Evolutionary conservation across 2,113 vertebrate species (phyloP).

Genomic region (Anguilla japonica): DNA sequence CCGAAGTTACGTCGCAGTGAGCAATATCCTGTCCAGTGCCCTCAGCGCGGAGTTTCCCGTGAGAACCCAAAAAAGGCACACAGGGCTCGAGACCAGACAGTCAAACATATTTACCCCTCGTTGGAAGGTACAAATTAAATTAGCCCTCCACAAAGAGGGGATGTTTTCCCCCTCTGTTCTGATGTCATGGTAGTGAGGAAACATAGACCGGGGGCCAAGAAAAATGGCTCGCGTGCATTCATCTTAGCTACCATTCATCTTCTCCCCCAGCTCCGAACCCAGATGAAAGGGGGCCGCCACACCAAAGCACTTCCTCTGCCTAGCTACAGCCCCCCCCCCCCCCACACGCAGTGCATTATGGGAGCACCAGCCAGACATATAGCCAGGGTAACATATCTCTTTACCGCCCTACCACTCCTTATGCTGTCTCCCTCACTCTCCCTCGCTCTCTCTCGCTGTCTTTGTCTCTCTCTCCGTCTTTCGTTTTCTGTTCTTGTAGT

Average conservation of each 20-base stretch:
- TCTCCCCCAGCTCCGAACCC: conserved; percentile 79
- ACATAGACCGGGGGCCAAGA: conserved; percentile 83
- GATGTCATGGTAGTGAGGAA: conserved; percentile 98
- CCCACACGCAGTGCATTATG: conserved; percentile 64
- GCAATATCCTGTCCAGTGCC: conserved; percentile 82
- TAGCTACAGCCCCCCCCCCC: conserved; percentile 73
- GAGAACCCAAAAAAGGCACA: conserved; percentile 87
- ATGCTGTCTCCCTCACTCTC: conserved; percentile 23
- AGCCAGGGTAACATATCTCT: conserved; percentile 51
- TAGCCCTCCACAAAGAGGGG: conserved; percentile 93
- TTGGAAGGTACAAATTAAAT: conserved; percentile 99
- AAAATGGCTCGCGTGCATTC: conserved; percentile 89
- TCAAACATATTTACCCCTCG: conserved; percentile 98
- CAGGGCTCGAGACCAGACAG: conserved; percentile 81
- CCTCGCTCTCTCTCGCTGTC: conserved; percentile 6
- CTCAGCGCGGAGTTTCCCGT: conserved; percentile 86
- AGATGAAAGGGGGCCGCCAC: conserved; percentile 78
- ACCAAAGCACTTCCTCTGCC: conserved; percentile 75
- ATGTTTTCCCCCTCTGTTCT: conserved; percentile 99
- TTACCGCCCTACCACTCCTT: background rate
- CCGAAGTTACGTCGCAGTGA: conserved; percentile 82
- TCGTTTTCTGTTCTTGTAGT: background rate
- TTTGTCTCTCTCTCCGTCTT: background rate
- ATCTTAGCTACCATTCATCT: conserved; percentile 90
- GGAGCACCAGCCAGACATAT: conserved; percentile 64